phyloP scores from a whole-genome alignment of 2,888 invertebrate genomes.

The Tholera decimalis region DNA sequence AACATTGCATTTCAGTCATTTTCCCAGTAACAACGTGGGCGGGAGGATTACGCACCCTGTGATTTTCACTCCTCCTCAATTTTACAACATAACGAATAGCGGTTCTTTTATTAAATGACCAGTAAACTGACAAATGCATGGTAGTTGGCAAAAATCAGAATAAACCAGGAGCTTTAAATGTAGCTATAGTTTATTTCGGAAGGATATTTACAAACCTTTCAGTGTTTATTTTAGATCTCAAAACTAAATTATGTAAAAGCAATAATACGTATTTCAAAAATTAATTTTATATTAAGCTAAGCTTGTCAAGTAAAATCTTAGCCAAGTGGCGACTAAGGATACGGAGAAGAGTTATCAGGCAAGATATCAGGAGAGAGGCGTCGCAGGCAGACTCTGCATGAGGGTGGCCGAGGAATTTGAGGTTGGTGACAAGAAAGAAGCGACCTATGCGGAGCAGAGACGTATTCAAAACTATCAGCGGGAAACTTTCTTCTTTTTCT shows the following conservation, averaged over 20 bases:
- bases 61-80: slow-evolving; percentile 29
- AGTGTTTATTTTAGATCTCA: neutral
- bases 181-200: slow-evolving; percentile 13
- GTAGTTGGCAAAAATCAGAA: slow-evolving; percentile 46
- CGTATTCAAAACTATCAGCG: neutral
- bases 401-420: neutral
- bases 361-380: too few species aligned
- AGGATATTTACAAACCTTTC: slow-evolving; percentile 1
- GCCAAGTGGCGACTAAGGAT: neutral
- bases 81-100: slow-evolving; percentile 26
- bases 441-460: neutral
- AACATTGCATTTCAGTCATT: slow-evolving; percentile 20
- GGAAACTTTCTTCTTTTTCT: slow-evolving; percentile 16
- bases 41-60: slow-evolving; percentile 30
- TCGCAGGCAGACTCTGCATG: neutral
- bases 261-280: neutral
- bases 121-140: slow-evolving; percentile 37
- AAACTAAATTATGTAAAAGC: neutral
- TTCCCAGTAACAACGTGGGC: slow-evolving; percentile 42
- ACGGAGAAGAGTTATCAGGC: neutral
- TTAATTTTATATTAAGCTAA: neutral
- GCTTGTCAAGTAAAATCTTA: neutral
- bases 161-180: slow-evolving; percentile 16
- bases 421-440: neutral
- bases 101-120: slow-evolving; percentile 14